phyloP scores from a whole-genome alignment of 2,888 invertebrate species.

The Tholera decimalis region DNA sequence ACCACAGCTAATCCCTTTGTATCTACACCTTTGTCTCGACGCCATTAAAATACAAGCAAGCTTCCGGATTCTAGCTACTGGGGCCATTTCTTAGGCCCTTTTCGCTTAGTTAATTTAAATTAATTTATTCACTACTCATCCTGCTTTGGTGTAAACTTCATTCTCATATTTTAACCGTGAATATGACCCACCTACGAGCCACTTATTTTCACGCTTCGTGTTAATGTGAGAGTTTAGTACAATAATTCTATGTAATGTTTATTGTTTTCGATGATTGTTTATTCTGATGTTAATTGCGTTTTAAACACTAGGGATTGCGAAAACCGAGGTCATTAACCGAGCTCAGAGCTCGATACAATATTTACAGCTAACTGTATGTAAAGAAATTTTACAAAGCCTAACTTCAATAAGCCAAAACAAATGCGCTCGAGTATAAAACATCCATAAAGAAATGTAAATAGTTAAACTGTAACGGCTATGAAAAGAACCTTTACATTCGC shows the following conservation, averaged over 20 bases:
- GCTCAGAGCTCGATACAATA: conserved; percentile 29
- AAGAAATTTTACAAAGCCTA: conserved; percentile 34
- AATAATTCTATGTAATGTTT: conserved; percentile 55
- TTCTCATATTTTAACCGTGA: conserved; percentile 74
- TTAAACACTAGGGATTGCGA: conserved; percentile 34
- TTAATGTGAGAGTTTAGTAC: conserved; percentile 58
- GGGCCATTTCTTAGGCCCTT: conserved; percentile 85
- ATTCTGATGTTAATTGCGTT: conserved; percentile 37
- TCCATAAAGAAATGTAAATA: conserved; percentile 61
- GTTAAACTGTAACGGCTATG: conserved; percentile 65
- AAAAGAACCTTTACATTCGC: conserved; percentile 77
- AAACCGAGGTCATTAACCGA: conserved; percentile 23
- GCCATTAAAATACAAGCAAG: conserved; percentile 84
- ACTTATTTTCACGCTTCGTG: conserved; percentile 59
- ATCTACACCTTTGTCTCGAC: conserved; percentile 84
- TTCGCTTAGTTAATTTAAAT: conserved; percentile 88
- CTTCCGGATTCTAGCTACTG: conserved; percentile 82
- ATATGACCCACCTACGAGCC: conserved; percentile 65
- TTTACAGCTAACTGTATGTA: conserved; percentile 20
- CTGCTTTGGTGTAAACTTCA: conserved; percentile 77
- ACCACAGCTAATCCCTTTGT: conserved; percentile 83
- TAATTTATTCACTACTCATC: conserved; percentile 85
- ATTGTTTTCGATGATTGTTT: conserved; percentile 47
- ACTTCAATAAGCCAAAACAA: conserved; percentile 49
- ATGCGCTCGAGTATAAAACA: conserved; percentile 54